Conservation (phyloP, 1,140 invertebrate genomes). For the Zeugodacus cucurbitae region DNA sequence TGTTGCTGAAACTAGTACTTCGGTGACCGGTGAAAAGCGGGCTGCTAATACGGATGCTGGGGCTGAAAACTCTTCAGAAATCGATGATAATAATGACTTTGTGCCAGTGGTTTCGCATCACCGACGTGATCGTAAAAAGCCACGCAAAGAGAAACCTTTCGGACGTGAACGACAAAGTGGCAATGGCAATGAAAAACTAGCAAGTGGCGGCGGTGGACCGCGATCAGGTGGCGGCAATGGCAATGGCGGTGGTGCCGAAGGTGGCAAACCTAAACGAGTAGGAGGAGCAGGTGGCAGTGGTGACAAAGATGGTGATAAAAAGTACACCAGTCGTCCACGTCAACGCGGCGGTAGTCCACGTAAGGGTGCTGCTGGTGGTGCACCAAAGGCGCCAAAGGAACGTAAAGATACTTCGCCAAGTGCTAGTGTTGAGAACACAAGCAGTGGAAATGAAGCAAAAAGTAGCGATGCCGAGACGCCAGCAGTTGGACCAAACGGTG, state of each 20-base stretch:
- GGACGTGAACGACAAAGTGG: conserved; percentile 50
- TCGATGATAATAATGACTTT: conserved; percentile 68
- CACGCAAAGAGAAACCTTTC: conserved; percentile 59
- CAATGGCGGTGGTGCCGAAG: conserved; percentile 51
- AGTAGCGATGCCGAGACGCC: conserved; percentile 52
- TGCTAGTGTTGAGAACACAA: conserved; percentile 57
- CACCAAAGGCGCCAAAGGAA: conserved; percentile 51
- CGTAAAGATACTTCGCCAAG: conserved; percentile 62
- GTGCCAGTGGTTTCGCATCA: conserved; percentile 68
- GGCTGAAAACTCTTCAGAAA: conserved; percentile 63
- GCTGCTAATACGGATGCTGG: conserved; percentile 60
- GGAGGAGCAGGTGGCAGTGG: conserved; percentile 40
- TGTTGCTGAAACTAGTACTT: conserved; percentile 39
- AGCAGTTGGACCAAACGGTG: conserved; percentile 45
- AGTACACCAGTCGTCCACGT: conserved; percentile 47
- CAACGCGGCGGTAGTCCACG: conserved; percentile 57
- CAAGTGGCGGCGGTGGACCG: conserved; percentile 41
- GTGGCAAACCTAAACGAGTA: conserved; percentile 45
- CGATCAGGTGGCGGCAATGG: conserved; percentile 24
- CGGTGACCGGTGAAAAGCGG: conserved; percentile 57
- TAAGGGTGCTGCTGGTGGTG: conserved; percentile 42
- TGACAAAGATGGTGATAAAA: conserved; percentile 49
- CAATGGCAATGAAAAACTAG: conserved; percentile 34
- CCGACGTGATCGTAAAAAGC: conserved; percentile 67
- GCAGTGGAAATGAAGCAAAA: conserved; percentile 57